Evolutionary conservation across 2,888 invertebrate species (phyloP).

Genomic region (Hemicrepidius hirtus): DNA sequence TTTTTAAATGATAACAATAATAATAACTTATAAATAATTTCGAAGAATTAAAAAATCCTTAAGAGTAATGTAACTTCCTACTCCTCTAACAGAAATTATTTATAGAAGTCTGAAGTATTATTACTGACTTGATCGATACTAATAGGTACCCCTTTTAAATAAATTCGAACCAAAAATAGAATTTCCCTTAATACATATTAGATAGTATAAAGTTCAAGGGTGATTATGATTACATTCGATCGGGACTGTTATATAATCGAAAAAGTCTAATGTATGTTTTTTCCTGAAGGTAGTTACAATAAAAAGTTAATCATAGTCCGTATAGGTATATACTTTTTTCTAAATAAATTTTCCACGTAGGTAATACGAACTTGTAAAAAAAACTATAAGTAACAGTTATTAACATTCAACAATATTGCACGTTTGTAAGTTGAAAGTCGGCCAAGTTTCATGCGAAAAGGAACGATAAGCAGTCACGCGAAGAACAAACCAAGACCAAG

Average conservation of each 20-base stretch:
- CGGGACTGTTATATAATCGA: neutral
- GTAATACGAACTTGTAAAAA: too few relatives aligned
- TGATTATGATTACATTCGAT: conserved; percentile 17
- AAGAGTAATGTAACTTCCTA: too few relatives aligned
- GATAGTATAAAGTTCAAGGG: conserved; percentile 27
- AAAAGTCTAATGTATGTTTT: too few relatives aligned
- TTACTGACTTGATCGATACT: conserved; percentile 10
- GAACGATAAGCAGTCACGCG: conserved; percentile 20
- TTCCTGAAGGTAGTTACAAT: too few relatives aligned
- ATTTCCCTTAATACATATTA: conserved; percentile 10
- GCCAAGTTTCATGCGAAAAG: conserved; percentile 2
- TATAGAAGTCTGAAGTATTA: neutral
- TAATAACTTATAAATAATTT: too few relatives aligned
- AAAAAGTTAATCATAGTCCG: too few relatives aligned
- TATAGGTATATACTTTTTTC: too few relatives aligned
- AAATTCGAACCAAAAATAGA: conserved; percentile 9
- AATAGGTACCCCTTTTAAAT: conserved; percentile 9
- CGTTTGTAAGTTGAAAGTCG: neutral
- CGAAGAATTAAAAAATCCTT: too few relatives aligned
- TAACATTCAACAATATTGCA: neutral
- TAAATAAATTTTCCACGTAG: too few relatives aligned
- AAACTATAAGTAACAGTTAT: conserved; percentile 1
- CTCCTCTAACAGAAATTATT: too few relatives aligned
- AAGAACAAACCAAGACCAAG: conserved; percentile 14
- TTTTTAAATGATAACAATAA: too few relatives aligned